phyloP scores from a whole-genome alignment of 2,888 invertebrate species.

The Caenorhabditis auriculariae region DNA sequence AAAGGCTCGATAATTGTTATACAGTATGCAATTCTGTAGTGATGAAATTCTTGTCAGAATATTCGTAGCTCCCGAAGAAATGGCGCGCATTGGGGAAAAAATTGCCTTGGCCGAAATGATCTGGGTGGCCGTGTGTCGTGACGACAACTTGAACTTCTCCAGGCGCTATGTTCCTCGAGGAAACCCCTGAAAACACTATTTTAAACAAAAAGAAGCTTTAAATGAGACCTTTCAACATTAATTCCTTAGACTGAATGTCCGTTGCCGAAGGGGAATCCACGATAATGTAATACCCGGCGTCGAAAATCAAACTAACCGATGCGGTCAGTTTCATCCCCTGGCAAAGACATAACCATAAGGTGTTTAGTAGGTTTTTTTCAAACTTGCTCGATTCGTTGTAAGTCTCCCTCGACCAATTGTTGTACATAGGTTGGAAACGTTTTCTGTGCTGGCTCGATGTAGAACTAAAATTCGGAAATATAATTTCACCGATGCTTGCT shows the following conservation, averaged over 20 bases:
- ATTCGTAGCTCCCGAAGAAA: constrained; percentile 58
- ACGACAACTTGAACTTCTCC: constrained; percentile 52
- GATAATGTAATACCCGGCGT: constrained; percentile 52
- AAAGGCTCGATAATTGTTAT: neutral
- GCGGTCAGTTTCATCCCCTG: constrained; percentile 41
- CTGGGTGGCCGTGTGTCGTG: constrained; percentile 58
- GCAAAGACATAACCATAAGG: neutral
- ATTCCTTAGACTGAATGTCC: constrained; percentile 48
- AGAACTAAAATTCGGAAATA: constrained; percentile 32
- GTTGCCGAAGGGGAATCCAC: constrained; percentile 57
- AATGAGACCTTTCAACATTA: constrained; percentile 47
- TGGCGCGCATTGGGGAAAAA: constrained; percentile 59
- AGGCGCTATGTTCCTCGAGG: constrained; percentile 35
- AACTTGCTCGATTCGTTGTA: constrained; percentile 38
- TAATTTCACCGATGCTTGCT: constrained; percentile 7
- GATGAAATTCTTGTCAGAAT: constrained; percentile 46
- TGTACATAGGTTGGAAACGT: constrained; percentile 40
- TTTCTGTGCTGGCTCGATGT: constrained; percentile 40
- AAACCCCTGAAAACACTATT: constrained; percentile 15
- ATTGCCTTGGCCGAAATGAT: constrained; percentile 54
- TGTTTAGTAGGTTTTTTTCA: constrained; percentile 7
- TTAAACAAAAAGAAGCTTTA: neutral
- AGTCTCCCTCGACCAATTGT: constrained; percentile 42
- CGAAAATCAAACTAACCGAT: constrained; percentile 53
- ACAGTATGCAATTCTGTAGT: constrained; percentile 46